Conservation (phyloP, 2,888 invertebrate genomes). For the Rhagonycha lutea region DNA sequence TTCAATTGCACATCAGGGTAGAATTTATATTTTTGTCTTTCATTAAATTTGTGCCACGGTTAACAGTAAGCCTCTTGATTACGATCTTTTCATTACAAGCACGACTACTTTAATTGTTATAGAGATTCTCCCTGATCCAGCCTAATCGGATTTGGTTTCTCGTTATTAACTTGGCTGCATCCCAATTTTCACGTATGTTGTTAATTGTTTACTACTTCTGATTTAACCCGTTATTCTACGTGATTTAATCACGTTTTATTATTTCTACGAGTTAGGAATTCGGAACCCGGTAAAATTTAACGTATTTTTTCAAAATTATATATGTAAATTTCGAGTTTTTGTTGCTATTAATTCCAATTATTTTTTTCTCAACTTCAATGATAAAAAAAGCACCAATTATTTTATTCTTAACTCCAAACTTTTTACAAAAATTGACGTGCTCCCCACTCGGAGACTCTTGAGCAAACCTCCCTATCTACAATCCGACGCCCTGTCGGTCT, state of each 20-base stretch:
- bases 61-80: background rate
- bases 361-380: no score
- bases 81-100: background rate
- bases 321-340: no score
- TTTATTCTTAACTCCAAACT: no score
- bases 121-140: background rate
- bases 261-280: background rate
- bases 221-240: background rate
- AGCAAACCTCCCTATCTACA: no score
- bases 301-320: no score
- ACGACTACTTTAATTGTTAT: background rate
- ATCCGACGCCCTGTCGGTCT: no score
- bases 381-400: no score
- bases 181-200: constrained; percentile 2
- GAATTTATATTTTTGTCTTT: background rate
- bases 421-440: no score
- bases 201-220: background rate
- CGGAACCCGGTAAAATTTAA: background rate
- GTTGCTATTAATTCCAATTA: no score
- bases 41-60: background rate
- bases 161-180: background rate
- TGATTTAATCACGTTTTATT: background rate
- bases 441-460: no score
- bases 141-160: background rate
- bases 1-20: background rate